phyloP scores from a whole-genome alignment of 2,797 vertebrate species.

The Notolabrus celidotus region DNA sequence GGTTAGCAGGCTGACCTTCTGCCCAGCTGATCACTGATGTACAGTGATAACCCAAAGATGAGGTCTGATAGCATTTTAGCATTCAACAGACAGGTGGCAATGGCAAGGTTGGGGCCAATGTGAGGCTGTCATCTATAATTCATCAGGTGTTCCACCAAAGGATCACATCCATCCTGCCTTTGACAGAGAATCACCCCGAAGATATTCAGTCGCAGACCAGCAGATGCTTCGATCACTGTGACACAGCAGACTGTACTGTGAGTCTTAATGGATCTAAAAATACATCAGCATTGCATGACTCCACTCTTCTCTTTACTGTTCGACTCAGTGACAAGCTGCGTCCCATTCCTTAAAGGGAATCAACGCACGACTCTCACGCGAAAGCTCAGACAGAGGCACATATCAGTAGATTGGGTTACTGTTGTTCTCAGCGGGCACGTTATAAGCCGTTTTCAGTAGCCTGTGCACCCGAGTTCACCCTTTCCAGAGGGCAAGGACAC shows the following conservation, averaged over 20 bases:
- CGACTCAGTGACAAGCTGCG: slow-evolving; percentile 30
- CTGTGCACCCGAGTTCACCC: slow-evolving; percentile 32
- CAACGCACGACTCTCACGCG: slow-evolving; percentile 43
- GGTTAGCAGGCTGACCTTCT: slow-evolving; percentile 41
- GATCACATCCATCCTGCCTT: slow-evolving; percentile 70
- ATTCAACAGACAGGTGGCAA: slow-evolving; percentile 66
- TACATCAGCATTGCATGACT: slow-evolving; percentile 41
- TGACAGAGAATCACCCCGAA: slow-evolving; percentile 54
- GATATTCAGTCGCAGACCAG: slow-evolving; percentile 57
- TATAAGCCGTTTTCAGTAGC: slow-evolving; percentile 65
- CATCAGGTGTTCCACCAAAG: slow-evolving; percentile 70
- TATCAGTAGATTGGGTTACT: slow-evolving; percentile 70
- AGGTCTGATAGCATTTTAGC: slow-evolving; percentile 57
- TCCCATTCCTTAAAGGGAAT: slow-evolving; percentile 38
- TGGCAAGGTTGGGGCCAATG: slow-evolving; percentile 76
- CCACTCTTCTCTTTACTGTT: slow-evolving; percentile 30
- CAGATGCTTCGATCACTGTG: slow-evolving; percentile 48
- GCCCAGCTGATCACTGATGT: slow-evolving; percentile 67
- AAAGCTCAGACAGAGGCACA: slow-evolving; percentile 65
- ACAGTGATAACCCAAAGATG: slow-evolving; percentile 52
- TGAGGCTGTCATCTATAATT: slow-evolving; percentile 80
- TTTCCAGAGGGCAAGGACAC: slow-evolving; percentile 61
- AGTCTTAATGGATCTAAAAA: slow-evolving; percentile 63
- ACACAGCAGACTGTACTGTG: slow-evolving; percentile 46
- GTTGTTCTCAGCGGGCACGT: slow-evolving; percentile 75